These are phyloP conservation scores for Microcebus murinus DNA, from an alignment of 2,113 vertebrate species.

Conservation along the genomic window DNA sequence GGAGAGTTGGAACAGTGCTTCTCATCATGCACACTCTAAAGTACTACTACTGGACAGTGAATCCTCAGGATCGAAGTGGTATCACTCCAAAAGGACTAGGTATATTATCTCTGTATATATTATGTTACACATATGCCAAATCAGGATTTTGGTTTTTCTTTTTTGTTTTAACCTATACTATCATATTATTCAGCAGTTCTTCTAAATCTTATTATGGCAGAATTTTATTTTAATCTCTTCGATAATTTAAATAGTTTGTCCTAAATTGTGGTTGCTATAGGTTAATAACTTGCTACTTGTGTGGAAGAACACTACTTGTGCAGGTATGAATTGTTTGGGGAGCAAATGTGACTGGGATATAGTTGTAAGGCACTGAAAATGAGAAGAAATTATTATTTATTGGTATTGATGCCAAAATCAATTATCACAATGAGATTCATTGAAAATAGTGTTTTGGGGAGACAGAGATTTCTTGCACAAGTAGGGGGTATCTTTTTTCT, in stretches of 20 bases:
- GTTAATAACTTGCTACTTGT: not conserved
- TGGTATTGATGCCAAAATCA: not conserved
- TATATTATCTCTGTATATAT: conserved; percentile 75
- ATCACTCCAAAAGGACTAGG: conserved; percentile 94
- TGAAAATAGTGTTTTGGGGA: conserved; percentile 1
- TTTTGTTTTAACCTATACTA: not conserved
- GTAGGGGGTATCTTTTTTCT: not conserved
- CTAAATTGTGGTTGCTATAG: not conserved
- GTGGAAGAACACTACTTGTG: not conserved
- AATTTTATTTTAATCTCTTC: conserved; percentile 29
- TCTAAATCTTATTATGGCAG: not conserved
- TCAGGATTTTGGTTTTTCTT: not conserved
- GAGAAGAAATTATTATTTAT: not conserved
- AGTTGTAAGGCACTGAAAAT: not conserved
- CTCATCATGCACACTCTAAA: conserved; percentile 97
- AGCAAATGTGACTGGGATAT: not conserved
- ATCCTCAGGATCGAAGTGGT: conserved; percentile 97
- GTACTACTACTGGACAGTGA: conserved; percentile 97
- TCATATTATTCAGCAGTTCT: conserved; percentile 3
- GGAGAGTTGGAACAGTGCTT: conserved; percentile 96
- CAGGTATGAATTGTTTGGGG: not conserved
- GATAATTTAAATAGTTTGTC: conserved; percentile 37
- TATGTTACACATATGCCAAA: not conserved
- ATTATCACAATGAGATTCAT: not conserved
- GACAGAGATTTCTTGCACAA: not conserved